Conservation (phyloP, 92 coral and sea anemone genomes). For the Desmophyllum pertusum region DNA sequence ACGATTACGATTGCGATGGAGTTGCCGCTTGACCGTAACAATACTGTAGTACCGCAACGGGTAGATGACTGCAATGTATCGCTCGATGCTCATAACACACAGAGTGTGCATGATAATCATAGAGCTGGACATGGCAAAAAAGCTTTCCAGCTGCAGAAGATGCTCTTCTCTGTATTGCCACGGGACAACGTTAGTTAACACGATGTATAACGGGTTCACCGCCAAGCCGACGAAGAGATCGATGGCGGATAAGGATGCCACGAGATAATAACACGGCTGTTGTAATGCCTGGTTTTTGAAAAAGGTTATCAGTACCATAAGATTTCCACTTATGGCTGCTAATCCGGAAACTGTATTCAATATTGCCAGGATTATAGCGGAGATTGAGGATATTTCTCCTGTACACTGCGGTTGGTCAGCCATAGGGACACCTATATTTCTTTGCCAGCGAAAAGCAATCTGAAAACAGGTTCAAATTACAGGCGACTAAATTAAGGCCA, state of each 20-base stretch:
- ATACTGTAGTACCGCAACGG: conserved; percentile 42
- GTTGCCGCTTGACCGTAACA: conserved; percentile 53
- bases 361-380: conserved; percentile 32
- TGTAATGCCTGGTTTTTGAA: conserved; percentile 36
- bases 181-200: conserved; percentile 30
- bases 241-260: conserved; percentile 70
- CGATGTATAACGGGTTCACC: conserved; percentile 60
- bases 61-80: conserved; percentile 50
- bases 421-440: too few relatives aligned
- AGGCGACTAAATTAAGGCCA: too few relatives aligned
- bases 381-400: conserved; percentile 29
- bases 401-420: conserved; percentile 11
- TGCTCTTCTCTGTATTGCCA: conserved; percentile 54
- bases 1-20: conserved; percentile 28
- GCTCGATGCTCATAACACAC: conserved; percentile 51
- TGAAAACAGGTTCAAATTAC: too few relatives aligned
- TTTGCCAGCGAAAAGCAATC: too few relatives aligned
- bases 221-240: conserved; percentile 69
- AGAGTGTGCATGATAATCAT: conserved; percentile 55
- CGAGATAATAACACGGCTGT: conserved; percentile 43
- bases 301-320: conserved; percentile 34
- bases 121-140: conserved; percentile 53
- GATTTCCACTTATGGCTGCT: conserved; percentile 52
- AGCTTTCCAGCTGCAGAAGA: conserved; percentile 55
- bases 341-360: conserved; percentile 34